Percentiles rank a stretch among this genome's conserved stretches.
phyloP scores from a whole-genome alignment of 1,140 invertebrate genomes.

The Vanessa atalanta region DNA sequence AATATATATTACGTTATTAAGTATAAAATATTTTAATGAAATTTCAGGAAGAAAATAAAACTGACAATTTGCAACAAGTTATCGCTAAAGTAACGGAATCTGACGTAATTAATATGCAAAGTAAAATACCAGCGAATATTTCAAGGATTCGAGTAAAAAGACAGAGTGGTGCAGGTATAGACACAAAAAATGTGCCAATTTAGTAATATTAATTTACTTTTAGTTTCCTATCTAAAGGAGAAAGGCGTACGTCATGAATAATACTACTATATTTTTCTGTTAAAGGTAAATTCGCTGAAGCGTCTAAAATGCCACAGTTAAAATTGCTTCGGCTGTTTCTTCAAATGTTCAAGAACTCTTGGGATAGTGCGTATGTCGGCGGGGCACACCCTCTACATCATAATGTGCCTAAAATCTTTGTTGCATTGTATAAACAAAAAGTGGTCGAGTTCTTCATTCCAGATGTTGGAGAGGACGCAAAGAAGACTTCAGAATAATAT shows the following conservation, averaged over 20 bases:
- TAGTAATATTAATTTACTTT: background rate
- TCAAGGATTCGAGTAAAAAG: slow-evolving; percentile 38
- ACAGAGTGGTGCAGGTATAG: slow-evolving; percentile 31
- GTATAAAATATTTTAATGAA: background rate
- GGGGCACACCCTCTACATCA: slow-evolving; percentile 50
- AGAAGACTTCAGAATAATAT: background rate
- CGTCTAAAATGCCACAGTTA: slow-evolving; percentile 47
- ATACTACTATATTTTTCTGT: slow-evolving; percentile 9
- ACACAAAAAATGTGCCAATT: background rate
- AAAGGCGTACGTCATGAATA: no score
- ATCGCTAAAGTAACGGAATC: background rate
- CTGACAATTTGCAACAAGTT: background rate
- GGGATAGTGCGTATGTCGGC: slow-evolving; percentile 39
- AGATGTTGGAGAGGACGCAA: slow-evolving; percentile 30
- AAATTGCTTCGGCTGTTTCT: slow-evolving; percentile 50
- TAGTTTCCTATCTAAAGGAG: no score
- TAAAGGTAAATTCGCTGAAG: slow-evolving; percentile 52
- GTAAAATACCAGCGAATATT: slow-evolving; percentile 18
- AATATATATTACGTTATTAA: background rate
- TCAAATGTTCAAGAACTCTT: slow-evolving; percentile 49
- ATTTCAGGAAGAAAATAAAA: slow-evolving; percentile 6
- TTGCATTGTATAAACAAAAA: slow-evolving; percentile 41
- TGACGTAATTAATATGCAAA: slow-evolving; percentile 1
- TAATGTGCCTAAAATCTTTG: slow-evolving; percentile 44
- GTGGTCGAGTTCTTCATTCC: slow-evolving; percentile 52